A percentile compares a stretch with the other conserved stretches of the same genome.
These are phyloP conservation scores for Bradypodion ventrale DNA, from an alignment of 2,797 vertebrate species.

Conservation along the genomic window DNA sequence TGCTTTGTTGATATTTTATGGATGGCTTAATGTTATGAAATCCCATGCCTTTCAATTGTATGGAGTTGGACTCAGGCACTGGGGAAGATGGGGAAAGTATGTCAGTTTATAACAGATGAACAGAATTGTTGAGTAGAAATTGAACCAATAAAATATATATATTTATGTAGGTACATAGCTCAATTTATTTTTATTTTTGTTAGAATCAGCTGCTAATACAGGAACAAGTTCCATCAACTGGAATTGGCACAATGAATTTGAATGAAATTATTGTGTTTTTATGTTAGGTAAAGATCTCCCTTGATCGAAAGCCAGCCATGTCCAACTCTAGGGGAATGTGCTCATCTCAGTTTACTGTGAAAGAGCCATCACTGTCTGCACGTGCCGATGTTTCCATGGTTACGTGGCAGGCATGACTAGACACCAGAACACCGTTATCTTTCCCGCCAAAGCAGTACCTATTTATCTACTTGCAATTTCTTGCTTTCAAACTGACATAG, in stretches of 20 bases:
- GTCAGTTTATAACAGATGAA: too few species aligned
- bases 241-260: background rate
- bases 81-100: constrained; percentile 38
- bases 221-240: background rate
- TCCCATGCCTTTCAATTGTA: constrained; percentile 58
- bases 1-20: constrained; percentile 47
- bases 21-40: constrained; percentile 42
- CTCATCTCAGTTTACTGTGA: too few species aligned
- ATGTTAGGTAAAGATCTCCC: background rate
- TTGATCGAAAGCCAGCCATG: background rate
- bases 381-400: too few species aligned
- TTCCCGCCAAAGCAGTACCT: too few species aligned
- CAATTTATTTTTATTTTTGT: constrained; percentile 30
- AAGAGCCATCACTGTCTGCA: too few species aligned
- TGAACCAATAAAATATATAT: constrained; percentile 47
- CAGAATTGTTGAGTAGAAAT: too few species aligned
- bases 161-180: constrained; percentile 49
- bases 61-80: constrained; percentile 50
- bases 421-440: too few species aligned
- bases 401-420: too few species aligned
- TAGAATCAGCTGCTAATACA: constrained; percentile 12
- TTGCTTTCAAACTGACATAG: too few species aligned
- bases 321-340: too few species aligned
- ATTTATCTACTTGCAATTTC: too few species aligned
- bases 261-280: background rate